Conservation (phyloP, 2,888 invertebrate species). For the Diarsia brunnea region DNA sequence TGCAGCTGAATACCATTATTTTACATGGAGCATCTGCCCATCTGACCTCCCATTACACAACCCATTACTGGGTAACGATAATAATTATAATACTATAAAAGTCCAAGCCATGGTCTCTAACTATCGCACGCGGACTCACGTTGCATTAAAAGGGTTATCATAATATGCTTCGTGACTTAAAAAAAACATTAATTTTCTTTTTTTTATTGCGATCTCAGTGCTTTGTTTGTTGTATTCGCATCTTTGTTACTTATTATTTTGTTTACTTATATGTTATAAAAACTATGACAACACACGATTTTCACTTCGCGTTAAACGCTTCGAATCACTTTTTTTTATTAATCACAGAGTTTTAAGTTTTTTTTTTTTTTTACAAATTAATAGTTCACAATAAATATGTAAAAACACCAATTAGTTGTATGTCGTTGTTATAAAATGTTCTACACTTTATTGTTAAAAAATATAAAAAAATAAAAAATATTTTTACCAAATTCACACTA, state of each 20-base stretch:
- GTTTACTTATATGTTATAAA: slow-evolving; percentile 18
- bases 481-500: slow-evolving; percentile 36
- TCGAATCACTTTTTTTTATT: slow-evolving; percentile 22
- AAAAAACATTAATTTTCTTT: background rate
- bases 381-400: slow-evolving; percentile 33
- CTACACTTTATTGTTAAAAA: slow-evolving; percentile 25
- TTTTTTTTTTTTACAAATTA: slow-evolving; percentile 10
- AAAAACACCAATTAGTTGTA: slow-evolving; percentile 47
- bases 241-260: slow-evolving; percentile 48
- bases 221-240: slow-evolving; percentile 59
- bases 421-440: slow-evolving; percentile 40
- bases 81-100: background rate
- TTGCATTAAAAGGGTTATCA: slow-evolving; percentile 2
- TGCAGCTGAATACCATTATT: background rate
- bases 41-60: background rate
- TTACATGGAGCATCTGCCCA: background rate
- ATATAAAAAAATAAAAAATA: slow-evolving; percentile 14
- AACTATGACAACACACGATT: slow-evolving; percentile 41
- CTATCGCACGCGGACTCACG: slow-evolving; percentile 2
- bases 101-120: slow-evolving; percentile 18
- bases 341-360: slow-evolving; percentile 7
- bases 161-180: slow-evolving; percentile 18
- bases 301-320: slow-evolving; percentile 56
- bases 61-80: background rate
- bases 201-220: slow-evolving; percentile 65